Conservation (phyloP, 2,113 vertebrate genomes). For the Bungarus multicinctus region DNA sequence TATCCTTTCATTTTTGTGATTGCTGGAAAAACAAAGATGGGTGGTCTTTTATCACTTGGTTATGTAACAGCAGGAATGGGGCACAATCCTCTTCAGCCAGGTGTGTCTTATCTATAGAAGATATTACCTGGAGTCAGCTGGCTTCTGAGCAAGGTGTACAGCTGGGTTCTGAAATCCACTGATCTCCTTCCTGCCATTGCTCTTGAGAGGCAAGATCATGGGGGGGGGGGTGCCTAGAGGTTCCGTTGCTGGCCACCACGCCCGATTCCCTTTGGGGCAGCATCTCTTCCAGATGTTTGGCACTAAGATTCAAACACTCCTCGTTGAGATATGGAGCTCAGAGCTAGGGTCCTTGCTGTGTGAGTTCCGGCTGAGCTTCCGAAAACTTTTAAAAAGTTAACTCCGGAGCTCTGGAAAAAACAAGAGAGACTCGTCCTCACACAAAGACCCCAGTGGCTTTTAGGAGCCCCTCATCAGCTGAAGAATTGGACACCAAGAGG, state of each 20-base stretch:
- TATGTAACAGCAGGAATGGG: slow-evolving; percentile 21
- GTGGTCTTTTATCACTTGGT: background rate
- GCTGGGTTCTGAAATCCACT: slow-evolving; percentile 38
- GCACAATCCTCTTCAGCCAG: background rate
- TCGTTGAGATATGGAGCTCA: slow-evolving; percentile 43
- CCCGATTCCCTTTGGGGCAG: slow-evolving; percentile 22
- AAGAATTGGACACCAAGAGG: slow-evolving; percentile 60
- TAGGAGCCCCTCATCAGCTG: slow-evolving; percentile 52
- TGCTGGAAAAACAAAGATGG: slow-evolving; percentile 18
- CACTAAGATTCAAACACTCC: slow-evolving; percentile 51
- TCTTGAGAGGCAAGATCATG: slow-evolving; percentile 37
- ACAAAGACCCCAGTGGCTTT: slow-evolving; percentile 48
- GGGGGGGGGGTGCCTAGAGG: slow-evolving; percentile 15
- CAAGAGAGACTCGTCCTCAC: slow-evolving; percentile 54
- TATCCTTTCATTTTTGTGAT: slow-evolving; percentile 40
- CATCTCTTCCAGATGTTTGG: slow-evolving; percentile 45
- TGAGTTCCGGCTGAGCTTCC: slow-evolving; percentile 39
- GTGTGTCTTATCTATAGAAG: background rate
- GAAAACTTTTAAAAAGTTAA: slow-evolving; percentile 53
- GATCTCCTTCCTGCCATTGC: slow-evolving; percentile 26
- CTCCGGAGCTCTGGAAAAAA: slow-evolving; percentile 58
- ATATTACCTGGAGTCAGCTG: slow-evolving; percentile 29
- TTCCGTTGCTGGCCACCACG: slow-evolving; percentile 39
- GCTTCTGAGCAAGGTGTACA: slow-evolving; percentile 34
- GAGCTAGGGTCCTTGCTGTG: slow-evolving; percentile 44